Evolutionary conservation across 1,140 invertebrate genomes (phyloP), one percentile per base, ranked within the genome.

Genomic region (Cotesia glomerata): DNA sequence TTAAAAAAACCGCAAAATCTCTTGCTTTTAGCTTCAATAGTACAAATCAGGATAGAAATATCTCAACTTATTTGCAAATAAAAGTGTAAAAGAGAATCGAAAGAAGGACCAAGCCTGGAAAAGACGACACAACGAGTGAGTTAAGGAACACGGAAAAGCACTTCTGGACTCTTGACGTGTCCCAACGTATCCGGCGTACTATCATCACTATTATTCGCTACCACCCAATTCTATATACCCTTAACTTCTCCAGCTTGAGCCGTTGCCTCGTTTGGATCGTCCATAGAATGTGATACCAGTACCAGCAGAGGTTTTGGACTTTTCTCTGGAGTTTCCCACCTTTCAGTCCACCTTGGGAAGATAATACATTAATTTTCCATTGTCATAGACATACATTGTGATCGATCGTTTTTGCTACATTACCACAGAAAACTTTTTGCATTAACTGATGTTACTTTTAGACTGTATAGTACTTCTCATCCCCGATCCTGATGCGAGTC

Each of bases 121-220:
- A 9, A 49, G 51, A 64, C 34, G 34, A 54, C 16, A 52, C 61
- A 52, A 14, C 62, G 54, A 71, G 79, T 76, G 75, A 84, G 82
- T 87, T 87, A 86, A 86, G 84, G 82, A 87, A 87, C 86, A 87
- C 79, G 85, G 77, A 84, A 87, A 87, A 87, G 86, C 86, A 87
- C 86, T 87, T 85, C 80, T 86, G 77, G 82, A 87, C 80, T 82
- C 79, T 75, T 81, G 80, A 82, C 80, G 78, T 72, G 73, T 68
- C 74, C 54, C 69, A 34, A 49, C 65, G 49, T 67, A 63, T 18
- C 61, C 51, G 58, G 45, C 67, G 63, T 39, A 11, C 39, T 45
- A 45, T 45, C 39, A 45, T 45, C 39, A 45, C 39, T 45, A 45
- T 45, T 45, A 45, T 45, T 9, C 11, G 11, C 39, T 5, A 45